These are phyloP conservation scores for Apis laboriosa DNA, from an alignment of 1,140 invertebrate genomes.

Conservation along the genomic window DNA sequence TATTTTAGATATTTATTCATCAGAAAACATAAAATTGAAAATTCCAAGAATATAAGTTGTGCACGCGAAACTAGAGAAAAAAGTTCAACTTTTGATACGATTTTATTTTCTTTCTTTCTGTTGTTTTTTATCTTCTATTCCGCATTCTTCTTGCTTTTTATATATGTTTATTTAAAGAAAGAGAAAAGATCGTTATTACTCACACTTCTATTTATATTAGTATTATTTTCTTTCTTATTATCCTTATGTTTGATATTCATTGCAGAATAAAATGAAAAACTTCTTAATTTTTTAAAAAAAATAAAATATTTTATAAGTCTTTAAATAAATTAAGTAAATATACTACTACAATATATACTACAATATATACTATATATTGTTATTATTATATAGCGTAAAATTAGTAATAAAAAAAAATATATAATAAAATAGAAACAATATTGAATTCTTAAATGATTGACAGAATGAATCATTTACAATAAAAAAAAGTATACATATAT, in stretches of 20 bases:
- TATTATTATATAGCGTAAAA: background rate
- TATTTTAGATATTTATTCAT: conserved; percentile 18
- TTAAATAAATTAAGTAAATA: background rate
- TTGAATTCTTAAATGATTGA: too few species aligned
- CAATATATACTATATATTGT: too few species aligned
- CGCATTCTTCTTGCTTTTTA: background rate
- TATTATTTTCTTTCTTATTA: background rate
- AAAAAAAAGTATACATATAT: too few species aligned
- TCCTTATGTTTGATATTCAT: background rate
- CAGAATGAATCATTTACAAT: too few species aligned
- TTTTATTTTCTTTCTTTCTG: conserved; percentile 14
- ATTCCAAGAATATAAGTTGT: background rate
- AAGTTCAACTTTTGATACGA: background rate
- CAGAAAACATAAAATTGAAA: conserved; percentile 18
- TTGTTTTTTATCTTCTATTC: conserved; percentile 3
- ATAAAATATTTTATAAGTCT: too few species aligned
- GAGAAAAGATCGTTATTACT: background rate
- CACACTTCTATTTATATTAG: too few species aligned
- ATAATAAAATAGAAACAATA: too few species aligned
- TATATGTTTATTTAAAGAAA: background rate
- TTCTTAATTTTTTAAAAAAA: background rate
- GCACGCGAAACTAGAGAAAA: background rate
- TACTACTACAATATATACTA: too few species aligned
- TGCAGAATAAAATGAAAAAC: background rate
- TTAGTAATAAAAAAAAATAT: background rate